Evolutionary conservation across 1,140 invertebrate species (phyloP).

Genomic region (Aradophagus sp.): DNA sequence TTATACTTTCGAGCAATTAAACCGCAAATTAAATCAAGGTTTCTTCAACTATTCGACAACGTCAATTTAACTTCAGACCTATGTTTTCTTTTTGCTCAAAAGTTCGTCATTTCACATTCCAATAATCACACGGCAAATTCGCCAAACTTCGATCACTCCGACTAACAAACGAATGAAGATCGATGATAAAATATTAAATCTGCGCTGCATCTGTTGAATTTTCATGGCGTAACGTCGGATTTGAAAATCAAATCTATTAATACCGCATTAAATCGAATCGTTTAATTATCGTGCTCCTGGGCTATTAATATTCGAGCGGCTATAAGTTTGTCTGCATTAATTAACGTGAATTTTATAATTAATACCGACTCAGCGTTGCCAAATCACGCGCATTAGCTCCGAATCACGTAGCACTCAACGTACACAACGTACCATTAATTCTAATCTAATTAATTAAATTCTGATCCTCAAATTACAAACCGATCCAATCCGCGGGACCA

Average conservation of each 20-base stretch:
- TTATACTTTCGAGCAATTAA: too few relatives aligned
- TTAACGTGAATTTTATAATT: slow-evolving; percentile 18
- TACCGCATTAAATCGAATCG: slow-evolving; percentile 9
- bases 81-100: too few relatives aligned
- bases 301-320: slow-evolving; percentile 9
- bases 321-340: slow-evolving; percentile 16
- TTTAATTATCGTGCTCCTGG: slow-evolving; percentile 13
- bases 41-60: too few relatives aligned
- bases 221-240: slow-evolving; percentile 1
- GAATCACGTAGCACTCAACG: slow-evolving; percentile 13
- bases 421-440: slow-evolving; percentile 35
- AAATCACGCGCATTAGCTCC: slow-evolving; percentile 5
- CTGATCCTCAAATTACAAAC: slow-evolving; percentile 34
- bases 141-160: slow-evolving; percentile 10
- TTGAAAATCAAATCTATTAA: slow-evolving; percentile 12
- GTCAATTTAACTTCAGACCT: too few relatives aligned
- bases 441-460: slow-evolving; percentile 40
- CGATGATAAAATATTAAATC: slow-evolving; percentile 28
- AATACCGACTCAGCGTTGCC: slow-evolving; percentile 9
- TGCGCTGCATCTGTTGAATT: slow-evolving; percentile 1
- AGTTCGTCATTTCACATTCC: too few relatives aligned
- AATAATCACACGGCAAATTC: too few relatives aligned
- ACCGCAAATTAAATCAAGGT: too few relatives aligned
- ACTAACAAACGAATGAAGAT: slow-evolving; percentile 17
- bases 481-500: slow-evolving; percentile 26